Evolutionary conservation across 2,113 vertebrate species (phyloP).

Genomic region (Nyctereutes procyonoides): DNA sequence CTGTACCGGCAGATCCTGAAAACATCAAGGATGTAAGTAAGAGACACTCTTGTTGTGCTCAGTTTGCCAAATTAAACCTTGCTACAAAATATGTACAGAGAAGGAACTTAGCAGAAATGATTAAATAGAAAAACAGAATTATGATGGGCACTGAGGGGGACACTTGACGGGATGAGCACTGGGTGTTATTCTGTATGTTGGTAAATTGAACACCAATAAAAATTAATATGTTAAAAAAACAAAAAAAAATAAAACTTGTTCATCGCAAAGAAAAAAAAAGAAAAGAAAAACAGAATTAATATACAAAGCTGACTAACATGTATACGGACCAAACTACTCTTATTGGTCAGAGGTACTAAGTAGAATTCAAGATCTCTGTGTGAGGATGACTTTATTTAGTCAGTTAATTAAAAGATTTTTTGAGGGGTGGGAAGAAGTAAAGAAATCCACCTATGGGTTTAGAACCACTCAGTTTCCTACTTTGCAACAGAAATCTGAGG

Average conservation of each 20-base stretch:
- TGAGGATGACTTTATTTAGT: conserved; percentile 53
- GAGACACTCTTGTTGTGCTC: not conserved
- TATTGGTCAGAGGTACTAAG: not conserved
- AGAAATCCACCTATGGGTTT: conserved; percentile 52
- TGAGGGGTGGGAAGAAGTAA: rapidly evolving
- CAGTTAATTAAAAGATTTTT: conserved; percentile 44
- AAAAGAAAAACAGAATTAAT: conserved; percentile 58
- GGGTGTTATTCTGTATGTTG: no score
- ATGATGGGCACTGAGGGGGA: no score
- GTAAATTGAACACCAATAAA: no score
- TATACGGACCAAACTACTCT: not conserved
- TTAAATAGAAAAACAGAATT: conserved; percentile 56
- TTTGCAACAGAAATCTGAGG: conserved; percentile 74
- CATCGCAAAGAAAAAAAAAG: no score
- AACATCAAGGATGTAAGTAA: not conserved
- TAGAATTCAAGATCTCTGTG: not conserved
- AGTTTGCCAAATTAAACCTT: conserved; percentile 20
- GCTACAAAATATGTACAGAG: not conserved
- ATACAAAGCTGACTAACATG: not conserved
- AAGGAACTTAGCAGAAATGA: not conserved
- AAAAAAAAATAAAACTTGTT: no score
- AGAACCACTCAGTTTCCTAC: conserved; percentile 76
- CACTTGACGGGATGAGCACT: no score
- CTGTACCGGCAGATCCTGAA: conserved; percentile 28
- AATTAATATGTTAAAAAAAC: no score